Base-by-base conservation (phyloP, 2,888 invertebrate genomes). In the Ormyrus thymus region DNA sequence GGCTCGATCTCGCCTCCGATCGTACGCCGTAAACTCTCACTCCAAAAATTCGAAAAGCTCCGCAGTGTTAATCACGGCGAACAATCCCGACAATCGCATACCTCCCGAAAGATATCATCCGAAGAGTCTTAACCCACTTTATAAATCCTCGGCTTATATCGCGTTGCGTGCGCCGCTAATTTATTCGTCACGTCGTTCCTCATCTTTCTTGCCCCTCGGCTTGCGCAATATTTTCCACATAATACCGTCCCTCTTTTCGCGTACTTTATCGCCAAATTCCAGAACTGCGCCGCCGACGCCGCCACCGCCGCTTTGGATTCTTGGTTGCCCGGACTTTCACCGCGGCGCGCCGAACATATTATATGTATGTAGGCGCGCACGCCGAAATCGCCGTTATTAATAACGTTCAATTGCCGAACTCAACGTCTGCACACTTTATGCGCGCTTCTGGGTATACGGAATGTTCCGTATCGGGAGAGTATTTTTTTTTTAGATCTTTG, bases 201-300 rank as follows among this genome's bases (percentile, higher is more conserved):
- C 79, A 76, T 79, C 46, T 76, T 70, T 65, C 29, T 69, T 46
- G 13, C 65, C 45, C 29, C 29, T 3, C 29, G 6, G 10, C 70
- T 58, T 61, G 51, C 45, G 46, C 29, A 66, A 79, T 61, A 55
- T 75, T 71, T 66, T 8, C 29, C 56, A 9, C 45, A 61, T 65
- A 73, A 43, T 62, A 58, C 43, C n/a, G 13, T 70, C 46, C 46
- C 56, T 70, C 64, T 70, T 74, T 58, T 64, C 29, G 46, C 43
- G 62, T 75, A 71, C 46, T 76, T 76, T 73, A 76, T 73, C 76
- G 59, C 58, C 64, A 69, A 72, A 76, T 80, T 68, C 71, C 79
- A 58, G 59, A 68, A 64, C 71, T 58, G n/a, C 1, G 48, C 13
- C 11, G n/a, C 29, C 11, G 29, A 1, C 8, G 51, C 50, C 72